A percentile compares a stretch with the other conserved stretches of the same genome.
These are phyloP conservation scores for Anoplolepis gracilipes DNA, from an alignment of 1,140 invertebrate species.

Conservation along the genomic window DNA sequence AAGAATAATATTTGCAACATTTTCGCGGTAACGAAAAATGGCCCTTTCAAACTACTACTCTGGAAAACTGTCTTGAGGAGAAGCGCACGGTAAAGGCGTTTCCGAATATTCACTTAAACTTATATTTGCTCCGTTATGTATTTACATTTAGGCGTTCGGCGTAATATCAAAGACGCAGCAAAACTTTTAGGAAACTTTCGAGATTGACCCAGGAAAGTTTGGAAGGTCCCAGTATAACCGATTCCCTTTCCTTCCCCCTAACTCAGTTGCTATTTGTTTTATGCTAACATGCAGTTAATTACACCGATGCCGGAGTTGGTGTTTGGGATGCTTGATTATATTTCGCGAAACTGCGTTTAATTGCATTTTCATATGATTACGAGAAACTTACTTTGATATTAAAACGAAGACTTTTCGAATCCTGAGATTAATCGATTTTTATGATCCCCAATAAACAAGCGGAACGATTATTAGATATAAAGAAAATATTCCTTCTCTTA, in stretches of 20 bases:
- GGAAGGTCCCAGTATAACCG: conserved; percentile 33
- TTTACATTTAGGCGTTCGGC: background rate
- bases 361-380: conserved; percentile 53
- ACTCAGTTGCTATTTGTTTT: conserved; percentile 57
- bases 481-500: background rate
- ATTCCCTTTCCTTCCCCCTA: background rate
- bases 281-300: conserved; percentile 53
- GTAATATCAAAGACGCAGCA: conserved; percentile 32
- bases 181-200: conserved; percentile 42
- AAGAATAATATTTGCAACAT: conserved; percentile 50
- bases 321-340: conserved; percentile 54
- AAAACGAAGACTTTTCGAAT: conserved; percentile 15
- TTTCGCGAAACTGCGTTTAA: conserved; percentile 44
- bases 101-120: background rate
- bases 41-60: background rate
- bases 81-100: background rate
- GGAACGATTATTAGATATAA: too few species aligned
- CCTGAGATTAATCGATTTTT: background rate
- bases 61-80: background rate
- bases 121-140: conserved; percentile 3
- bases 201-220: conserved; percentile 42
- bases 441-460: background rate
- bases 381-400: conserved; percentile 29
- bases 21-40: conserved; percentile 17
- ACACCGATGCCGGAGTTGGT: conserved; percentile 48